Evolutionary conservation across 2,888 invertebrate species (phyloP).

Genomic region (Drepana falcataria): DNA sequence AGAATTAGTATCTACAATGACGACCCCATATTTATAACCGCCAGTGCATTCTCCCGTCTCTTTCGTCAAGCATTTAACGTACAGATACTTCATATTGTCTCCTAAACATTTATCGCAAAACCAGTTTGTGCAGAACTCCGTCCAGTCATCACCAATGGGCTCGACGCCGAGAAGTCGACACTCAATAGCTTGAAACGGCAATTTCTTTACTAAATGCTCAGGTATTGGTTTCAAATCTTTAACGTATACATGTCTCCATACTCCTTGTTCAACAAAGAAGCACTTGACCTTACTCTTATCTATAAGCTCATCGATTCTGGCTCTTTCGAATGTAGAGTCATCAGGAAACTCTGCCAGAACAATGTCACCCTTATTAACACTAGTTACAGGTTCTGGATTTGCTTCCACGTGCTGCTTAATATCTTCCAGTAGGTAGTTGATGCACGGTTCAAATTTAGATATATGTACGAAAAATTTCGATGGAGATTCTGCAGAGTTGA

Average conservation of each 20-base stretch:
- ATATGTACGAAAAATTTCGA: constrained; percentile 70
- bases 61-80: constrained; percentile 58
- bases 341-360: constrained; percentile 73
- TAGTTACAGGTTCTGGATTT: constrained; percentile 25
- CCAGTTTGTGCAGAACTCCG: constrained; percentile 70
- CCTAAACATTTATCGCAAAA: constrained; percentile 65
- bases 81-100: constrained; percentile 59
- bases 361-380: constrained; percentile 53
- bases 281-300: constrained; percentile 63
- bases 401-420: constrained; percentile 50
- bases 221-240: constrained; percentile 68
- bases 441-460: constrained; percentile 61
- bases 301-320: constrained; percentile 55
- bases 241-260: constrained; percentile 58
- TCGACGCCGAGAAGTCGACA: constrained; percentile 77
- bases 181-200: constrained; percentile 83
- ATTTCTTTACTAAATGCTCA: constrained; percentile 61
- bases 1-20: constrained; percentile 65
- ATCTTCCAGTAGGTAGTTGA: constrained; percentile 51
- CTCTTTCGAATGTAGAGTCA: constrained; percentile 60
- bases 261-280: constrained; percentile 82
- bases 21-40: constrained; percentile 69
- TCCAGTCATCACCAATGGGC: constrained; percentile 70
- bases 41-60: constrained; percentile 48
- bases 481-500: constrained; percentile 62